phyloP scores from a whole-genome alignment of 2,888 invertebrate genomes.

The Hirudinaria manillensis region DNA sequence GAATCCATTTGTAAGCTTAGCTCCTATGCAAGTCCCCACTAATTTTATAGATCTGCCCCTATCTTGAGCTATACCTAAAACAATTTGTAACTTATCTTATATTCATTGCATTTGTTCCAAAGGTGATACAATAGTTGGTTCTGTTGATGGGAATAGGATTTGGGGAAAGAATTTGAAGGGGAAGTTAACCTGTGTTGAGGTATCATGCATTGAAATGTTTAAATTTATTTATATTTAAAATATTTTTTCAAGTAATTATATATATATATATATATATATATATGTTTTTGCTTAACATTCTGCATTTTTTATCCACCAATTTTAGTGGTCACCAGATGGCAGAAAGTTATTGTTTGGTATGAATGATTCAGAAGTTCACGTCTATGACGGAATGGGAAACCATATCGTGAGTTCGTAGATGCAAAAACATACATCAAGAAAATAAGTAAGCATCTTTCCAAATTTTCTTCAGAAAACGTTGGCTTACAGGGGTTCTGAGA shows the following conservation, averaged over 20 bases:
- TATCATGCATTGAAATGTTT: conserved; percentile 33
- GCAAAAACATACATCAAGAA: background rate
- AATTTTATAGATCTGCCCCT: no score
- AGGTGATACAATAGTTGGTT: conserved; percentile 88
- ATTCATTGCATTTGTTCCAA: background rate
- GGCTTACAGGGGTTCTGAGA: background rate
- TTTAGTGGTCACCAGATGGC: conserved; percentile 86
- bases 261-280: background rate
- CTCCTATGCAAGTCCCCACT: no score
- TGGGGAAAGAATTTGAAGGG: conserved; percentile 96
- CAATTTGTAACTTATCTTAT: no score
- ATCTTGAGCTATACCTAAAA: no score
- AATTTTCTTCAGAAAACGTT: conserved; percentile 10
- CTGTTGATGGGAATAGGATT: conserved; percentile 92
- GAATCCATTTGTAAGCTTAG: no score
- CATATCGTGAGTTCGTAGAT: conserved; percentile 57
- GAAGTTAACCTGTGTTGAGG: conserved; percentile 69
- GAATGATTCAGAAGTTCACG: conserved; percentile 81
- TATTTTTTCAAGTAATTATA: background rate
- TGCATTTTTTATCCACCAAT: conserved; percentile 32
- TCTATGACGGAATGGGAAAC: conserved; percentile 85
- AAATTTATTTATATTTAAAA: background rate
- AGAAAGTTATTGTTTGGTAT: conserved; percentile 81
- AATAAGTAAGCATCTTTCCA: background rate
- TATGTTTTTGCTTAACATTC: background rate